Evolutionary conservation across 2,888 invertebrate genomes (phyloP).

Genomic region (Athetis lepigone): DNA sequence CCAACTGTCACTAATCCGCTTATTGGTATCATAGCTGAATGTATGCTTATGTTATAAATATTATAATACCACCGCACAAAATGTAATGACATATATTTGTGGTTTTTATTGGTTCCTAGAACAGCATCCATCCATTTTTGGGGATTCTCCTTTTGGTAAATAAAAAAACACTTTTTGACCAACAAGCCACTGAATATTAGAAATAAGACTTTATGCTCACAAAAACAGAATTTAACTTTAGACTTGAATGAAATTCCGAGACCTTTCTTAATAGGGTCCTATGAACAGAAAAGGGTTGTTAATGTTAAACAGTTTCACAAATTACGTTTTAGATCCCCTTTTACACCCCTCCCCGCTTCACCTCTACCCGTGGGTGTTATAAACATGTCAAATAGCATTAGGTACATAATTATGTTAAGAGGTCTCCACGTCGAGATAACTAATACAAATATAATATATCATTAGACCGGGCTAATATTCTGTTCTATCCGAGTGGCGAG

Average conservation of each 20-base stretch:
- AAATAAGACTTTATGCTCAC: neutral
- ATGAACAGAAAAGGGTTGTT: slow-evolving; percentile 17
- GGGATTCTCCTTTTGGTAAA: too few relatives aligned
- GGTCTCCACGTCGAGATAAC: neutral
- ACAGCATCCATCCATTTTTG: too few relatives aligned
- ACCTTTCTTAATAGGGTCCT: slow-evolving; percentile 17
- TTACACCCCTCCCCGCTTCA: neutral
- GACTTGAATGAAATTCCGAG: slow-evolving; percentile 13
- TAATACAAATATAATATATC: neutral
- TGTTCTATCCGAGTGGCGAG: too few relatives aligned
- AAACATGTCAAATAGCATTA: neutral
- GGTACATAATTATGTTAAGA: neutral
- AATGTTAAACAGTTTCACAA: slow-evolving; percentile 28
- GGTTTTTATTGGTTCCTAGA: too few relatives aligned
- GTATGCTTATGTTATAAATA: too few relatives aligned
- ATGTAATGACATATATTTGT: too few relatives aligned
- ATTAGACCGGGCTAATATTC: neutral
- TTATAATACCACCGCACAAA: too few relatives aligned
- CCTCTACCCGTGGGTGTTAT: neutral
- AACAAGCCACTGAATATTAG: too few relatives aligned
- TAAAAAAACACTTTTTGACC: too few relatives aligned
- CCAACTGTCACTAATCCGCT: too few relatives aligned
- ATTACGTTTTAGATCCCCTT: slow-evolving; percentile 7
- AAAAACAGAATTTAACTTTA: slow-evolving; percentile 3
- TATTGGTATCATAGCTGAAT: too few relatives aligned